phyloP scores from a whole-genome alignment of 2,113 vertebrate genomes.

The Catharus minimus region DNA sequence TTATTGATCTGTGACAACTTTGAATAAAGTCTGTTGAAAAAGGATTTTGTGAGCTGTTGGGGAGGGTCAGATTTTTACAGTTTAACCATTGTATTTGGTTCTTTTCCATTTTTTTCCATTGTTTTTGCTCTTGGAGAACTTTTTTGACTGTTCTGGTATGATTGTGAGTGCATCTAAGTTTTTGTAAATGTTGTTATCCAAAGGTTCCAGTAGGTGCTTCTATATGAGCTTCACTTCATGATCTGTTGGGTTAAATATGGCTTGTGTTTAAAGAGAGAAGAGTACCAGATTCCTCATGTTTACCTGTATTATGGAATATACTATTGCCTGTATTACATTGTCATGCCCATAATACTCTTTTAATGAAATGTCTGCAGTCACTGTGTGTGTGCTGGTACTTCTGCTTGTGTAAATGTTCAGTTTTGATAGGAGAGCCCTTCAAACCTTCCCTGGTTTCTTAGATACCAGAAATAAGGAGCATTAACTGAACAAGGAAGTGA shows the following conservation, averaged over 20 bases:
- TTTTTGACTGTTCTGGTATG: background rate
- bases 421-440: background rate
- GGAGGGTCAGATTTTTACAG: background rate
- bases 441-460: background rate
- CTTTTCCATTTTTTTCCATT: background rate
- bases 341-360: background rate
- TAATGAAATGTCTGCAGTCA: background rate
- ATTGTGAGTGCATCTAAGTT: background rate
- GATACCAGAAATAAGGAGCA: background rate
- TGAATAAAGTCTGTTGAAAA: background rate
- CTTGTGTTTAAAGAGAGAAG: background rate
- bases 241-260: background rate
- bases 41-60: background rate
- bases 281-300: background rate
- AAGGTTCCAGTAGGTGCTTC: background rate
- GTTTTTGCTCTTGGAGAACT: background rate
- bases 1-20: background rate
- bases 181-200: background rate
- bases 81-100: background rate
- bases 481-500: background rate
- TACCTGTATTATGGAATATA: background rate
- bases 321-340: background rate
- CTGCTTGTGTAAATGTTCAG: background rate
- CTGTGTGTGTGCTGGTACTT: background rate
- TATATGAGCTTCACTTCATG: background rate